phyloP scores from a whole-genome alignment of 2,888 invertebrate species.

The Synanthedon myopaeformis region DNA sequence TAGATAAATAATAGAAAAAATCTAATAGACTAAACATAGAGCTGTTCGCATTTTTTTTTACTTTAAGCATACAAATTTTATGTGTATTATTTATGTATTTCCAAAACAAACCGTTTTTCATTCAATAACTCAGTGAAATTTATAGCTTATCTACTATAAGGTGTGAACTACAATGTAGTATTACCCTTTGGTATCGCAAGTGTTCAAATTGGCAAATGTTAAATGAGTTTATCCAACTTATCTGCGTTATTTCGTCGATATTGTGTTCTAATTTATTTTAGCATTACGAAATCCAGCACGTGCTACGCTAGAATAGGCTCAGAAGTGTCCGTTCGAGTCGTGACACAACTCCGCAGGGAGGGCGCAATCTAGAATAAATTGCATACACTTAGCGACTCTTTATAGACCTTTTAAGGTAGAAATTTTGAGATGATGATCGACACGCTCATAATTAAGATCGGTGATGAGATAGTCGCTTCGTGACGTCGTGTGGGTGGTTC shows the following conservation, averaged over 20 bases:
- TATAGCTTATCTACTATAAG: too few relatives aligned
- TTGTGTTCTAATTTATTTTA: background rate
- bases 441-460: constrained; percentile 69
- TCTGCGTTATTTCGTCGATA: background rate
- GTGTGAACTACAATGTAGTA: too few relatives aligned
- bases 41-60: too few relatives aligned
- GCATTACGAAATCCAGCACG: constrained; percentile 37
- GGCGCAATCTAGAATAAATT: constrained; percentile 61
- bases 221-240: background rate
- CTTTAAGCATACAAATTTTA: too few relatives aligned
- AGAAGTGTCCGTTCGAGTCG: constrained; percentile 61
- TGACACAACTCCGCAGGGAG: constrained; percentile 52
- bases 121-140: too few relatives aligned
- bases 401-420: constrained; percentile 67
- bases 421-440: constrained; percentile 68
- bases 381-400: constrained; percentile 66
- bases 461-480: constrained; percentile 45
- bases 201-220: background rate
- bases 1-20: too few relatives aligned
- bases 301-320: constrained; percentile 26
- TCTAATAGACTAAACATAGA: too few relatives aligned
- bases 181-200: too few relatives aligned
- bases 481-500: constrained; percentile 65
- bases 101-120: too few relatives aligned
- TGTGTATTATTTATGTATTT: too few relatives aligned